Evolutionary conservation across 2,797 vertebrate genomes (phyloP).

Genomic region (Epinephelus coioides): DNA sequence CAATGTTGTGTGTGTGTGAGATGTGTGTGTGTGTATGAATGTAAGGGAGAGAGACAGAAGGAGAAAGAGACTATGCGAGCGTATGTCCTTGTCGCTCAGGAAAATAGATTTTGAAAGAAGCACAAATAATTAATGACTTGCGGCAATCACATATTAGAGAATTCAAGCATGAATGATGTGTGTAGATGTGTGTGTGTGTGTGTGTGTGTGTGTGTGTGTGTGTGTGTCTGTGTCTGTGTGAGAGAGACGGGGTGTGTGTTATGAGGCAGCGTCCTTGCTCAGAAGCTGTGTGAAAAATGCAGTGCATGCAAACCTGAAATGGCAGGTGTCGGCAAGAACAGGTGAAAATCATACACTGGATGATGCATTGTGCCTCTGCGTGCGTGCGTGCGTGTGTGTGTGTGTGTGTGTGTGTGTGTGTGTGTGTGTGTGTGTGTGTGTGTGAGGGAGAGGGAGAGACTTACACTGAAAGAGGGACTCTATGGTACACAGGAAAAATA

Average conservation of each 20-base stretch:
- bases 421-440: background rate
- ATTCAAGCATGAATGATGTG: conserved; percentile 50
- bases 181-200: background rate
- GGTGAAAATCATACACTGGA: conserved; percentile 56
- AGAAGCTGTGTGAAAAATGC: conserved; percentile 47
- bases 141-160: conserved; percentile 45
- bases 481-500: background rate
- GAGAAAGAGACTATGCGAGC: background rate
- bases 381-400: conserved; percentile 19
- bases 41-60: background rate
- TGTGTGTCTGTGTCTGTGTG: background rate
- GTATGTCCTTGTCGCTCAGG: conserved; percentile 41
- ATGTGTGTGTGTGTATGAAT: background rate
- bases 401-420: conserved; percentile 8
- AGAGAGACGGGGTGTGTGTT: conserved; percentile 31
- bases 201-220: background rate
- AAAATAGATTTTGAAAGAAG: conserved; percentile 41
- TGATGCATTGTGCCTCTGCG: conserved; percentile 1
- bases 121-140: conserved; percentile 61
- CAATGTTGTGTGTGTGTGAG: background rate
- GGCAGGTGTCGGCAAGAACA: conserved; percentile 63
- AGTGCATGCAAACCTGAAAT: conserved; percentile 60
- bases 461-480: background rate
- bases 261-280: conserved; percentile 40
- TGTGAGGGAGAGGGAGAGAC: background rate